Percentiles rank a stretch among this genome's conserved stretches.
Conservation (phyloP, 2,888 invertebrate genomes). For the Colostygia pectinataria region DNA sequence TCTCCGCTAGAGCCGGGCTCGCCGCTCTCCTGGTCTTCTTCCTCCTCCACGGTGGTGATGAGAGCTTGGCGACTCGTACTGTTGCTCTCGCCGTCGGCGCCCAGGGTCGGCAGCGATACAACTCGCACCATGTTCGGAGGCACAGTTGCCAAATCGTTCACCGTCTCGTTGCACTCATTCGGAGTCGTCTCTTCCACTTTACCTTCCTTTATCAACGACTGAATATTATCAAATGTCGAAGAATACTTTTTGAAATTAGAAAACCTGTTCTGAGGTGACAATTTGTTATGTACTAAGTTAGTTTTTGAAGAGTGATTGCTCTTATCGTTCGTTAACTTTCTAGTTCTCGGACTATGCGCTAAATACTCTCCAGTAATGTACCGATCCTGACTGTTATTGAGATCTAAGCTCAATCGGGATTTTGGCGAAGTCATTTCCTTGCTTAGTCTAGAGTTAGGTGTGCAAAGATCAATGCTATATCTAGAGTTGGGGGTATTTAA, state of each 20-base stretch:
- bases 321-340: conserved; percentile 66
- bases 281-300: conserved; percentile 66
- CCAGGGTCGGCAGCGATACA: conserved; percentile 86
- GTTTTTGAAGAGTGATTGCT: conserved; percentile 51
- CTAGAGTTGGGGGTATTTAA: conserved; percentile 85
- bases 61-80: conserved; percentile 84
- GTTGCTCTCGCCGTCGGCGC: conserved; percentile 76
- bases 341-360: conserved; percentile 76
- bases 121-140: conserved; percentile 86
- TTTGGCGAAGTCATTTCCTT: conserved; percentile 84
- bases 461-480: conserved; percentile 87
- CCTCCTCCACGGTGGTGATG: conserved; percentile 88
- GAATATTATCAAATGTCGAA: conserved; percentile 90
- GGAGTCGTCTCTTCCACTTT: conserved; percentile 82
- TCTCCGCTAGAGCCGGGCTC: conserved; percentile 84
- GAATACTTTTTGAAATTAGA: conserved; percentile 88
- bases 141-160: conserved; percentile 84
- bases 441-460: conserved; percentile 82
- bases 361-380: conserved; percentile 73
- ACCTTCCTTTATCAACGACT: conserved; percentile 88
- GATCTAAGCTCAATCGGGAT: conserved; percentile 84
- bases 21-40: conserved; percentile 86
- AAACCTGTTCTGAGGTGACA: conserved; percentile 81
- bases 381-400: conserved; percentile 80
- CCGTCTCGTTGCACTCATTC: conserved; percentile 81